Base-by-base conservation (phyloP, 2,113 vertebrate genomes). In the Oplegnathus fasciatus region DNA sequence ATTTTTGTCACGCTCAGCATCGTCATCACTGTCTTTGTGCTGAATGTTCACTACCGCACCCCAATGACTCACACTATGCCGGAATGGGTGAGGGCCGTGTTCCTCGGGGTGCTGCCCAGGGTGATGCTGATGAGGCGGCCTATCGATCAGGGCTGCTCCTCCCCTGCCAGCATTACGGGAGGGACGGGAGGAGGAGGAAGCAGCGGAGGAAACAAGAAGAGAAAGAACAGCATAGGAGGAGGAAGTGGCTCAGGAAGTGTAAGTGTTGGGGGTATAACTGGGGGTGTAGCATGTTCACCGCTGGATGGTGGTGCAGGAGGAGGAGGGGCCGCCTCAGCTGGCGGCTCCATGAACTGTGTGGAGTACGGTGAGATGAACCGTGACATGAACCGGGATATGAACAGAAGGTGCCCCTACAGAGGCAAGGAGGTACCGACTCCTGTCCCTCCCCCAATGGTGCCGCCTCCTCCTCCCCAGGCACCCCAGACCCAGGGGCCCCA, bases 1-100 rank as follows among this genome's bases (percentile, higher is more conserved):
- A 97, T 98, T 84, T 98, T 99, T 75, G 97, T 99, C 91, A 98
- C 97, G 0, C 94, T 99, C 40, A 98, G 97, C 75, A 99, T 99
- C 3, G 97, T 96, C 75, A 97, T 98, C 91, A 98, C 98, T 0
- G 97, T 99, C 44, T 99, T 99, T 87, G 98, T 99, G 46, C 87
- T 99, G 30, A 99, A 99, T 61, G 97, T 98, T 76, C 98, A 98
- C 93, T 98, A 98, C 83, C 96, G 97, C 73, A 98, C 97, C 32
- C 97, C 96, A 0, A 95, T 96, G 28, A 98, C 97, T 24, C 97
- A 99, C 90, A 96, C 95, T 0, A 97, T 99, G 97, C 97, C 97
- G 0, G 88, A 71, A 48, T 99, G 97, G 98, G 97, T 99, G 62
- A 96, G 96, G 83, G 83, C 85, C 0, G 1, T 98, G 34, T 99